A percentile compares a stretch with the other conserved stretches of the same genome.
Conservation (phyloP, 2,888 invertebrate genomes). For the Bombylius discolor region DNA sequence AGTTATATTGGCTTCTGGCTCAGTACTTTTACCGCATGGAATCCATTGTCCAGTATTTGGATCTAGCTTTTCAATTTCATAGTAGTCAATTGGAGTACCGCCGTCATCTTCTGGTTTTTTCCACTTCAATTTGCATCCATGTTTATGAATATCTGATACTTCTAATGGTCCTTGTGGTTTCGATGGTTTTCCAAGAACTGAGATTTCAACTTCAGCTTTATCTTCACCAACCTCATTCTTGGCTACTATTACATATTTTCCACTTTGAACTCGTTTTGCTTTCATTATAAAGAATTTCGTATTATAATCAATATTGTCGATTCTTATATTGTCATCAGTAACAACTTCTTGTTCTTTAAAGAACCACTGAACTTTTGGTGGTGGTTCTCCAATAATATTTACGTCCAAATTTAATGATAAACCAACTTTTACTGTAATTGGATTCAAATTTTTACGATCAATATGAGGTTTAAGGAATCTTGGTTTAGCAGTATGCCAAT, state of each 20-base stretch:
- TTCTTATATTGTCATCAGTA: conserved; percentile 47
- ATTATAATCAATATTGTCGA: conserved; percentile 78
- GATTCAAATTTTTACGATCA: conserved; percentile 77
- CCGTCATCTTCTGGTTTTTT: conserved; percentile 93
- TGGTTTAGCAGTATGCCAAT: conserved; percentile 81
- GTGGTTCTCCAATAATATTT: conserved; percentile 85
- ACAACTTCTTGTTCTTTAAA: conserved; percentile 59
- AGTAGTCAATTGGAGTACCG: conserved; percentile 84
- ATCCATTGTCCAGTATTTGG: conserved; percentile 87
- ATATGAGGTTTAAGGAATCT: conserved; percentile 89
- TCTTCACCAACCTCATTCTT: conserved; percentile 90
- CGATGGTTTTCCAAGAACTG: conserved; percentile 67
- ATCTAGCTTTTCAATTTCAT: conserved; percentile 91
- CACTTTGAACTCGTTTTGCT: conserved; percentile 67
- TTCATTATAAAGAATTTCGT: conserved; percentile 80
- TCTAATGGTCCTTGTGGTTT: conserved; percentile 78
- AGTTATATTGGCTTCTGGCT: conserved; percentile 69
- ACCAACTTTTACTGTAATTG: conserved; percentile 76
- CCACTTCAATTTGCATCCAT: conserved; percentile 84
- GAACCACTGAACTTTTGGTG: conserved; percentile 82
- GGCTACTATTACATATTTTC: conserved; percentile 79
- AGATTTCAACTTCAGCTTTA: conserved; percentile 78
- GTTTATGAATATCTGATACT: conserved; percentile 78
- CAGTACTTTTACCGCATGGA: conserved; percentile 75
- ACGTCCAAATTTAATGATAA: conserved; percentile 77